phyloP scores from a whole-genome alignment of 2,797 vertebrate genomes.

The Clarias fuscus region DNA sequence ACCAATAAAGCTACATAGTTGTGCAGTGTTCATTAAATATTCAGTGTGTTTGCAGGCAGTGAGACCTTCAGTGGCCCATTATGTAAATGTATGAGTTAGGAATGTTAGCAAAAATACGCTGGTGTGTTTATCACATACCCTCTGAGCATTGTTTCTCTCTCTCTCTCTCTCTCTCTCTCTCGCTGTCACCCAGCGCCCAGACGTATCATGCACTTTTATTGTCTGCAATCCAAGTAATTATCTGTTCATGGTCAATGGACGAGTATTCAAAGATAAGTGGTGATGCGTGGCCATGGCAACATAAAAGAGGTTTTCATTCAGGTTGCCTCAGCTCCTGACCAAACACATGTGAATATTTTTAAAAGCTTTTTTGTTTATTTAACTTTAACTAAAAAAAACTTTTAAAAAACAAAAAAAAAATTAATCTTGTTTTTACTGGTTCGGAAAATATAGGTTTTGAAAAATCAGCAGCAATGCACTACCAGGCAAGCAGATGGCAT shows the following conservation, averaged over 20 bases:
- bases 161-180: conserved; percentile 18
- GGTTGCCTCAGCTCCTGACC: not conserved
- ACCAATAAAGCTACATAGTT: not conserved
- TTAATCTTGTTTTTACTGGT: not conserved
- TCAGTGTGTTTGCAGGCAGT: not conserved
- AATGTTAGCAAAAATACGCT: not conserved
- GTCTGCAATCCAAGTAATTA: not conserved
- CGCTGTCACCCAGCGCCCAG: too few relatives aligned
- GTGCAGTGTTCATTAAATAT: not conserved
- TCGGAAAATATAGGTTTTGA: not conserved
- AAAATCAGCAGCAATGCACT: not conserved
- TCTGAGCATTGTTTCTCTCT: not conserved
- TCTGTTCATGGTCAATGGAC: conserved; percentile 14
- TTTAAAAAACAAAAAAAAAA: too few relatives aligned
- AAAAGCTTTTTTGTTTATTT: too few relatives aligned
- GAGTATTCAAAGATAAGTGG: not conserved
- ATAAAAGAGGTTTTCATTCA: conserved; percentile 1
- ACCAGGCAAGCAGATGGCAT: too few relatives aligned
- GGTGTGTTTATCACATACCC: not conserved
- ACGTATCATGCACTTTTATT: not conserved
- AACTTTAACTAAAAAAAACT: too few relatives aligned
- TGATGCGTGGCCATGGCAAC: conserved; percentile 41
- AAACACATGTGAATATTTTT: not conserved
- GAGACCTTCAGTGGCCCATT: not conserved
- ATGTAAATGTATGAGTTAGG: not conserved